Conservation (phyloP, 2,888 invertebrate genomes). For the Arenicola marina region DNA sequence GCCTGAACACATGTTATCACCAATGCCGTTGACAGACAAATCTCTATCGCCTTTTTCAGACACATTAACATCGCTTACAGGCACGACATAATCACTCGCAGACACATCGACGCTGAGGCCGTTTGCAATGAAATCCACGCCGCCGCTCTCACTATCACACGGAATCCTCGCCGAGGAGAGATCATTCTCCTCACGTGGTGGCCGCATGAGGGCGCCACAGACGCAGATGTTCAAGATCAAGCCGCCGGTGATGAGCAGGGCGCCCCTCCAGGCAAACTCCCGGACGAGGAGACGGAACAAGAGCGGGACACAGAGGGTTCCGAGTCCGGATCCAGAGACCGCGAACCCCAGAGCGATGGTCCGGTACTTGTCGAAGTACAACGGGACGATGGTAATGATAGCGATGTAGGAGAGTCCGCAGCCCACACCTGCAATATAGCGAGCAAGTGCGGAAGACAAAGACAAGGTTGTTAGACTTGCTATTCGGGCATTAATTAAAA, state of each 20-base stretch:
- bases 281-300: slow-evolving; percentile 38
- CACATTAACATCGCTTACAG: background rate
- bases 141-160: no score
- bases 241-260: slow-evolving; percentile 40
- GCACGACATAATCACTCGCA: background rate
- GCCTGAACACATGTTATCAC: background rate
- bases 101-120: background rate
- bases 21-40: background rate
- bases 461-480: no score
- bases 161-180: no score
- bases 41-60: background rate
- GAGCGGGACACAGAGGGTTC: slow-evolving; percentile 41
- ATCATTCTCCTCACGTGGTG: slow-evolving; percentile 22
- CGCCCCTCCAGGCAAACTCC: slow-evolving; percentile 38
- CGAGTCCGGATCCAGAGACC: slow-evolving; percentile 42
- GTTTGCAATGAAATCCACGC: no score
- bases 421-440: slow-evolving; percentile 36
- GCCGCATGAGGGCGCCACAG: slow-evolving; percentile 37
- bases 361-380: slow-evolving; percentile 39
- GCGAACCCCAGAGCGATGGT: slow-evolving; percentile 42
- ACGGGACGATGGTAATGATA: slow-evolving; percentile 37
- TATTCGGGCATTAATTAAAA: no score
- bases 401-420: slow-evolving; percentile 40
- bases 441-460: no score
- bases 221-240: slow-evolving; percentile 39